Base-by-base conservation (phyloP, 2,888 invertebrate genomes). In the Machimus rusticus region DNA sequence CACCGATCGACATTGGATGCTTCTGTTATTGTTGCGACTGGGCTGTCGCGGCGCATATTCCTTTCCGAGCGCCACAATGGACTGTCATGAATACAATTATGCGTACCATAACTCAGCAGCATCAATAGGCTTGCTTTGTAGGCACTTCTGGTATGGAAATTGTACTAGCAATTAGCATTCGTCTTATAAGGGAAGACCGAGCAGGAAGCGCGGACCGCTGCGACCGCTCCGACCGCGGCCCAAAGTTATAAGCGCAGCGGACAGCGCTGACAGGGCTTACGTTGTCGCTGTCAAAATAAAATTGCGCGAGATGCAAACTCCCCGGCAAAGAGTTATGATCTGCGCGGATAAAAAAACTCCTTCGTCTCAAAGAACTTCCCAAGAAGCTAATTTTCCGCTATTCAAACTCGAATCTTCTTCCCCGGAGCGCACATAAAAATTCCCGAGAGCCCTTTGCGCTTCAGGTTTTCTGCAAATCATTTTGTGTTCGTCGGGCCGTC, bases 151-250 rank as follows among this genome's bases (percentile, higher is more conserved):
- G 66, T 84, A 66, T 84, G 74, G 84, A 84, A 84, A 84, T 84
- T 84, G 84, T 84, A 84, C 66, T 84, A 84, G 84, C 74, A 84
- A 84, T 84, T 84, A 84, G 84, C 84, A 84, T 84, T 84, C 66
- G 39, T 5, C 84, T 37, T 84, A 66, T 66, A 84, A n/a, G 82
- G 84, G 34, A 39, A 66, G 39, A 14, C 9, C 84, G 57, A 84
- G 9, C 14, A 84, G 84, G 84, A 84, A 84, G 66, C 31, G 37
- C 34, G 19, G 39, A 66, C 19, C 39, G 34, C 19, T 19, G 34
- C 23, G 19, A 84, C 39, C 37, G 34, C 39, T 34, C 34, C 34
- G 34, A 34, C 34, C 34, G 34, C 14, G n/a, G 39, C 23, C 37
- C 12, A 66, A 46, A 84, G 8, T 51, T 37, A 81, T 51, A 51